Conservation (phyloP, 2,113 vertebrate species). For the Laterallus jamaicensis region DNA sequence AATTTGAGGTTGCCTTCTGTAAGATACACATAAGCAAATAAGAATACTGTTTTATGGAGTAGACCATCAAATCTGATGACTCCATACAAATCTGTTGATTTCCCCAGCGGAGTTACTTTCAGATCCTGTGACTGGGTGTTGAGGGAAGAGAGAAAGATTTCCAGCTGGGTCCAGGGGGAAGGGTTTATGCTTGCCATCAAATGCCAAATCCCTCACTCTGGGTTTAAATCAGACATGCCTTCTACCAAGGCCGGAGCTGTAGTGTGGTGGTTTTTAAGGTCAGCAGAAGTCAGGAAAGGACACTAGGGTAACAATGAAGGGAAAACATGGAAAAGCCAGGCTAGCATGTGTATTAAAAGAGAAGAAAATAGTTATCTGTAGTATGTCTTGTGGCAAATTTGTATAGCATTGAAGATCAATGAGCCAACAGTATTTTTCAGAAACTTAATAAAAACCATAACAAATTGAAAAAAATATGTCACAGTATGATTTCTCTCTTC, state of each 20-base stretch:
- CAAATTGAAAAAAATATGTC: background rate
- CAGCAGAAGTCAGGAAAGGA: background rate
- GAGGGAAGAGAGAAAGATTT: background rate
- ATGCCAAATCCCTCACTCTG: background rate
- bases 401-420: background rate
- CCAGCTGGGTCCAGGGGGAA: background rate
- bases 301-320: background rate
- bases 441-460: background rate
- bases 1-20: background rate
- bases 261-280: background rate
- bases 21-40: background rate
- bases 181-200: background rate
- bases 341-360: rapidly evolving
- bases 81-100: background rate
- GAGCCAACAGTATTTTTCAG: background rate
- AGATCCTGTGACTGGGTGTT: background rate
- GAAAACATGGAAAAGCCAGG: background rate
- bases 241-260: background rate
- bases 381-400: background rate
- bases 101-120: background rate
- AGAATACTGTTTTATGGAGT: background rate
- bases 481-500: background rate
- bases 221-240: background rate
- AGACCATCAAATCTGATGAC: background rate
- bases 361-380: background rate